Conservation (phyloP, 2,113 vertebrate genomes). For the Galbula dea region DNA sequence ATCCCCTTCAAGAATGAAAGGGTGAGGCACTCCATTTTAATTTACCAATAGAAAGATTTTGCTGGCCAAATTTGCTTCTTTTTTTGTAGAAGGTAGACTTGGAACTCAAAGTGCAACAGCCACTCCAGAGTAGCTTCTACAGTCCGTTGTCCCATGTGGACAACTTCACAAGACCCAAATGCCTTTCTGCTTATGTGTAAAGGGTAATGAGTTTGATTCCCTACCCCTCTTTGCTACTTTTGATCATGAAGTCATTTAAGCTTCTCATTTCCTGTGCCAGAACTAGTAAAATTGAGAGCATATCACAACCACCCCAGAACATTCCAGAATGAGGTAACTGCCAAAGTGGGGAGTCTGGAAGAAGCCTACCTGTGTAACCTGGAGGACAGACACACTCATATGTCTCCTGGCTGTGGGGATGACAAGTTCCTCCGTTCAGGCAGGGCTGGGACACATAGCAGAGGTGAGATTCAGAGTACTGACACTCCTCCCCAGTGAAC, state of each 20-base stretch:
- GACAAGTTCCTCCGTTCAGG: constrained; percentile 81
- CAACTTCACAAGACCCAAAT: constrained; percentile 11
- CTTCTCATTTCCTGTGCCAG: constrained; percentile 29
- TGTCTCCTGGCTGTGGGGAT: constrained; percentile 75
- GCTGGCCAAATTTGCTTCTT: neutral
- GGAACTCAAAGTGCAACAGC: neutral
- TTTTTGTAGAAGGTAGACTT: neutral
- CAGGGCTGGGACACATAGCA: constrained; percentile 87
- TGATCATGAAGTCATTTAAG: constrained; percentile 12
- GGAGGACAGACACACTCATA: constrained; percentile 81
- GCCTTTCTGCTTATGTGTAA: neutral
- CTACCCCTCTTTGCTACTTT: constrained; percentile 8
- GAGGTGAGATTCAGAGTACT: constrained; percentile 81
- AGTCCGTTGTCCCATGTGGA: neutral
- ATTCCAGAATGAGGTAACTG: neutral
- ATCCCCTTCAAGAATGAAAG: neutral
- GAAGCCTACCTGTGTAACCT: constrained; percentile 85
- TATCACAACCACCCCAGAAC: neutral
- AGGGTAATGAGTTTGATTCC: neutral
- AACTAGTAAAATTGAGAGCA: neutral
- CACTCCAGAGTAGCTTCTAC: neutral
- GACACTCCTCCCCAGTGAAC: constrained; percentile 81
- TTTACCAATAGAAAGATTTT: neutral
- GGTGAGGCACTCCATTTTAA: neutral
- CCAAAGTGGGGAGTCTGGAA: neutral